Evolutionary conservation across 2,113 vertebrate genomes (phyloP).

Genomic region (Irena cyanogastra): DNA sequence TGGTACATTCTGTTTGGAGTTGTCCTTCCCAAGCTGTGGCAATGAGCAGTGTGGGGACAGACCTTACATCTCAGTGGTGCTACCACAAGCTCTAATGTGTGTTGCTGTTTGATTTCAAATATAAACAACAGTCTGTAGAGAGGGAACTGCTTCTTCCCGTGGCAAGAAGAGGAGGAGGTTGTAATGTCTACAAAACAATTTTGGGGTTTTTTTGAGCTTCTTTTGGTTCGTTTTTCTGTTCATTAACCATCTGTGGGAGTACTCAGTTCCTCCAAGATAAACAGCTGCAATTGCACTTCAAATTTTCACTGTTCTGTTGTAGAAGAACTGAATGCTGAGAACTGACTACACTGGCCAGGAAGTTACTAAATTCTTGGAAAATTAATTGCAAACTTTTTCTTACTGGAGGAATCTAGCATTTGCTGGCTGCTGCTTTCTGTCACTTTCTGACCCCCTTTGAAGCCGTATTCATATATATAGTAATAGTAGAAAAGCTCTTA

Average conservation of each 20-base stretch:
- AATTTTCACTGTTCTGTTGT: background rate
- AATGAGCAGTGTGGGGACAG: background rate
- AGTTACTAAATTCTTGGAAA: background rate
- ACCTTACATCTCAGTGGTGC: background rate
- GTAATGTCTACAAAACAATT: background rate
- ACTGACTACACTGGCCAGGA: background rate
- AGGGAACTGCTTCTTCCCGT: background rate
- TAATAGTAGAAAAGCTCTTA: background rate
- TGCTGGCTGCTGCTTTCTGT: background rate
- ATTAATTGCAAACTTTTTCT: background rate
- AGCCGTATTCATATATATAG: background rate
- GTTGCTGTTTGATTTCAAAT: background rate
- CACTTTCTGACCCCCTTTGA: background rate
- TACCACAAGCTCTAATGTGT: background rate
- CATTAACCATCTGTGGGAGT: background rate
- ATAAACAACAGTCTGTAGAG: rapidly evolving
- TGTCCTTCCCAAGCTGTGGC: background rate
- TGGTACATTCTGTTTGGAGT: background rate
- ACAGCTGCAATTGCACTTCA: background rate
- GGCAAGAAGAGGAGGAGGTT: background rate
- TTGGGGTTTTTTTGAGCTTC: background rate
- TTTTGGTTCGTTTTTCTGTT: background rate
- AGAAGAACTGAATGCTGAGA: background rate
- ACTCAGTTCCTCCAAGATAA: background rate
- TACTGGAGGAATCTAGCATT: background rate